Percentiles rank a stretch among this genome's conserved stretches.
These are phyloP conservation scores for Mus minutoides DNA, from an alignment of 2,797 vertebrate species.

Conservation along the genomic window DNA sequence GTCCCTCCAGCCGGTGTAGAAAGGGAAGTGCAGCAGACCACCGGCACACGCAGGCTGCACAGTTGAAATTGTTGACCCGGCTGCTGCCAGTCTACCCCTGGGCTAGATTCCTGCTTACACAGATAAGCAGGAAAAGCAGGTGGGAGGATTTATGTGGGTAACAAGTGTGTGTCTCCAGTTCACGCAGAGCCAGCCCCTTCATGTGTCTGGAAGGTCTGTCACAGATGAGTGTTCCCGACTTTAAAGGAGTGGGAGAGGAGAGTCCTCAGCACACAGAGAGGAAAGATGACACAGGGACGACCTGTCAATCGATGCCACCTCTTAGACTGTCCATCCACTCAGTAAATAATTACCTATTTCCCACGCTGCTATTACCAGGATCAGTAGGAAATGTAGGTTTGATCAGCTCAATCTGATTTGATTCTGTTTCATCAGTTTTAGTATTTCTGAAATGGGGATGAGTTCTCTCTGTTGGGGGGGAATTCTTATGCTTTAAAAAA, in stretches of 20 bases:
- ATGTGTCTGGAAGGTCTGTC: background rate
- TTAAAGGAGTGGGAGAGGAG: background rate
- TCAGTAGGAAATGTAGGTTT: background rate
- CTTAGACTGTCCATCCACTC: background rate
- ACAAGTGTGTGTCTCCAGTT: background rate
- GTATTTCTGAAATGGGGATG: background rate
- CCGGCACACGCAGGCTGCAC: too few relatives aligned
- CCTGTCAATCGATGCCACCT: background rate
- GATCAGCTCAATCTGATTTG: background rate
- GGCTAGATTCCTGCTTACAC: background rate
- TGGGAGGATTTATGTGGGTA: background rate
- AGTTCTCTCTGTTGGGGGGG: background rate
- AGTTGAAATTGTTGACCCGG: background rate
- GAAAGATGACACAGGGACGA: background rate
- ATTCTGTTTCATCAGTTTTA: background rate
- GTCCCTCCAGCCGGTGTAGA: background rate
- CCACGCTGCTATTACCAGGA: background rate
- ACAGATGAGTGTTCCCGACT: background rate
- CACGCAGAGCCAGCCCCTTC: background rate
- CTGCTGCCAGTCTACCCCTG: accelerated
- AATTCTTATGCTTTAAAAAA: background rate
- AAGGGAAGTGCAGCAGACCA: background rate
- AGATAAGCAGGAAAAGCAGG: background rate
- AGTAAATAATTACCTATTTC: background rate
- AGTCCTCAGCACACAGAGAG: background rate